Conservation (phyloP, 2,113 vertebrate species). For the Uria aalge region DNA sequence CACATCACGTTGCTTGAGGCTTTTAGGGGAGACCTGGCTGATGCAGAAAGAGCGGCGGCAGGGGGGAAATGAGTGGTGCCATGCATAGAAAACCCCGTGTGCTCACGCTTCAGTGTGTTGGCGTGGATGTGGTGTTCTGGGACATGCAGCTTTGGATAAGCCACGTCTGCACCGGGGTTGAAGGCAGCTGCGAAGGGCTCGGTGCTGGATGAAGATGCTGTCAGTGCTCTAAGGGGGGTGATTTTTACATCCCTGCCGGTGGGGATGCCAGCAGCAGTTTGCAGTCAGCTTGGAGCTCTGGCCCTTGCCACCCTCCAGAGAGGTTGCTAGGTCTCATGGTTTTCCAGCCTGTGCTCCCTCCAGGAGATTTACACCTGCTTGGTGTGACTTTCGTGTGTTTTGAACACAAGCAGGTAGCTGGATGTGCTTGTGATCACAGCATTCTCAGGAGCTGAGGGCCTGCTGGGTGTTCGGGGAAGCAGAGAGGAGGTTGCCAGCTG, state of each 20-base stretch:
- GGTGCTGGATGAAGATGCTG: not conserved
- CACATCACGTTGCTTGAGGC: not conserved
- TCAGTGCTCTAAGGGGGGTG: not conserved
- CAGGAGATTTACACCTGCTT: not conserved
- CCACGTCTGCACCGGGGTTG: fast-evolving
- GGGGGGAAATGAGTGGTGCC: not conserved
- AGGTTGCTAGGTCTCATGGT: not conserved
- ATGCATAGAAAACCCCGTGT: not conserved
- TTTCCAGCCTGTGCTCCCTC: not conserved
- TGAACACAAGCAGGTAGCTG: not conserved
- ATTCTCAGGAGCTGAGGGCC: not conserved
- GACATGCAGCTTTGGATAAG: fast-evolving
- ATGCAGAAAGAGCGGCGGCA: not conserved
- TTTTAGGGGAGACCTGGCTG: not conserved
- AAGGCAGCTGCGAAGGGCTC: not conserved
- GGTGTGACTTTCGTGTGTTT: not conserved
- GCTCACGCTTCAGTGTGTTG: not conserved
- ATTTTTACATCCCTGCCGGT: not conserved
- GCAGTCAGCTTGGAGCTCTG: not conserved
- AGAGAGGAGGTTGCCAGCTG: not conserved
- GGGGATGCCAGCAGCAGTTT: not conserved
- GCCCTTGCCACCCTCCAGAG: not conserved
- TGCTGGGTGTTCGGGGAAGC: not conserved
- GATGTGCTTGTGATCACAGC: not conserved
- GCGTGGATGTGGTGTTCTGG: not conserved